These are phyloP conservation scores for Adoxophyes honmai DNA, from an alignment of 1,140 invertebrate genomes.

Conservation along the genomic window DNA sequence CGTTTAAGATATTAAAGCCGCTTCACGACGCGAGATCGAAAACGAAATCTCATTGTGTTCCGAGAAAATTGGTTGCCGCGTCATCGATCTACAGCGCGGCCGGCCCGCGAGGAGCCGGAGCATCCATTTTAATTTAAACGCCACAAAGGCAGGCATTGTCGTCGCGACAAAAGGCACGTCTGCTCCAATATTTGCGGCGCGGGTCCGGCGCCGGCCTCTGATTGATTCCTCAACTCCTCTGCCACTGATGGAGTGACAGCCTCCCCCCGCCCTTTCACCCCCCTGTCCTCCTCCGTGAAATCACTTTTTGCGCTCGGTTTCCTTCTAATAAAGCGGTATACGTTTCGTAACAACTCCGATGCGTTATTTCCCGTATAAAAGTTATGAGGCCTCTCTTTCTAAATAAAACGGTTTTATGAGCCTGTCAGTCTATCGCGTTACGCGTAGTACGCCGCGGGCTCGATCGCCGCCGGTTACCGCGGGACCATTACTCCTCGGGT, in stretches of 20 bases:
- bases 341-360: not conserved
- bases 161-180: slow-evolving; percentile 23
- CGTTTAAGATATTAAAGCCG: too few species aligned
- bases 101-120: not conserved
- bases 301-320: slow-evolving; percentile 13
- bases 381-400: slow-evolving; percentile 8
- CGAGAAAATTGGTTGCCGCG: too few species aligned
- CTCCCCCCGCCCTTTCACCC: not conserved
- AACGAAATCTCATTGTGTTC: too few species aligned
- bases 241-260: slow-evolving; percentile 32
- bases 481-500: too few species aligned
- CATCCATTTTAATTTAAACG: slow-evolving; percentile 1
- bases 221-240: slow-evolving; percentile 39
- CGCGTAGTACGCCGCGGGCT: not conserved
- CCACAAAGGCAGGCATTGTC: slow-evolving; percentile 22
- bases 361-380: not conserved
- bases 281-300: slow-evolving; percentile 12
- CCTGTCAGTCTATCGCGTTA: too few species aligned
- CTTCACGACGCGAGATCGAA: too few species aligned
- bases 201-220: slow-evolving; percentile 25
- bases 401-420: slow-evolving; percentile 2
- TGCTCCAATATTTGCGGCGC: slow-evolving; percentile 11
- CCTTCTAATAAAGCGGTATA: slow-evolving; percentile 13
- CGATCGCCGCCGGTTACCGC: not conserved
- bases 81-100: too few species aligned